phyloP scores from a whole-genome alignment of 2,888 invertebrate genomes.

The Dasypogon diadema region DNA sequence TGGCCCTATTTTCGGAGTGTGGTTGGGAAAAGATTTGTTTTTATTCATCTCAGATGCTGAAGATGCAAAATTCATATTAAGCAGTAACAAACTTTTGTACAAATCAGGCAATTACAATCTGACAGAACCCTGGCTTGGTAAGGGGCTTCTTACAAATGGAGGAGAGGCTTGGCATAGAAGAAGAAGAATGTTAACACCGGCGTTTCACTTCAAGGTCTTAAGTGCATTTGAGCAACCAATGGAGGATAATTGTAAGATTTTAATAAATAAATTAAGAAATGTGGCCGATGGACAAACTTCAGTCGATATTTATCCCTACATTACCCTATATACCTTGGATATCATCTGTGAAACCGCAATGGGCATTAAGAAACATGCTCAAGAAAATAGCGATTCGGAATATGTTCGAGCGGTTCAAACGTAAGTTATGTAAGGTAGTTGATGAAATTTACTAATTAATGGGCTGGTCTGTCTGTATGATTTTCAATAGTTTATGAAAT shows the following conservation, averaged over 20 bases:
- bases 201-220: conserved; percentile 84
- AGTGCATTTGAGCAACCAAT: conserved; percentile 80
- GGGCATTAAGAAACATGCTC: conserved; percentile 82
- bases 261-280: conserved; percentile 69
- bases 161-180: conserved; percentile 75
- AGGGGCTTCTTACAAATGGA: conserved; percentile 64
- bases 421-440: no score
- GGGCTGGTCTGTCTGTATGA: no score
- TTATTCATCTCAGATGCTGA: conserved; percentile 64
- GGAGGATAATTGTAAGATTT: conserved; percentile 74
- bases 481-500: no score
- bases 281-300: conserved; percentile 64
- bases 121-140: conserved; percentile 64
- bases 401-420: conserved; percentile 79
- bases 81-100: conserved; percentile 61
- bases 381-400: conserved; percentile 74
- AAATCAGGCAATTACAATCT: conserved; percentile 64
- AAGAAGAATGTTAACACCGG: conserved; percentile 81
- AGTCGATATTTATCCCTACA: conserved; percentile 74
- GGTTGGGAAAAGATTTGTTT: conserved; percentile 66
- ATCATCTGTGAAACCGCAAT: conserved; percentile 78
- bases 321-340: conserved; percentile 67
- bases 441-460: no score
- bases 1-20: conserved; percentile 64
- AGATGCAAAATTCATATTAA: conserved; percentile 62